A percentile compares a stretch with the other conserved stretches of the same genome.
phyloP scores from a whole-genome alignment of 2,113 vertebrate species.

The Tragelaphus strepsiceros region DNA sequence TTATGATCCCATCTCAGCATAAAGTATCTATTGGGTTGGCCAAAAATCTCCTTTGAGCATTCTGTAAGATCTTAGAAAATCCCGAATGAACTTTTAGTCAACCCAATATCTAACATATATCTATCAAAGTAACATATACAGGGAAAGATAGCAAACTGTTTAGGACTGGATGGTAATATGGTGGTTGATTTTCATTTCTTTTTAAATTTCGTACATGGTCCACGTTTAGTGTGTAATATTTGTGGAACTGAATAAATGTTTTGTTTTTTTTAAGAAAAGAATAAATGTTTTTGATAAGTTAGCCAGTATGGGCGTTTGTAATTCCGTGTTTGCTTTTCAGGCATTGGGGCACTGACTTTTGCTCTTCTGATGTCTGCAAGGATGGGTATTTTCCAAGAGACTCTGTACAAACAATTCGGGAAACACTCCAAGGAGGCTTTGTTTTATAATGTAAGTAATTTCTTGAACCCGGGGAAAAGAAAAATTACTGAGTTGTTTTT shows the following conservation, averaged over 20 bases:
- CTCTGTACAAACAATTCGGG: slow-evolving; percentile 90
- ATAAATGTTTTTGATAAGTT: neutral
- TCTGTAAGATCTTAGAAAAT: neutral
- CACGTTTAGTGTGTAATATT: neutral
- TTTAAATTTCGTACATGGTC: neutral
- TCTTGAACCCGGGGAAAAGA: neutral
- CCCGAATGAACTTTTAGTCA: neutral
- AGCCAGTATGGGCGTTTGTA: neutral
- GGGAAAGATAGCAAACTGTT: neutral
- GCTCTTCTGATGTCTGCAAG: slow-evolving; percentile 96
- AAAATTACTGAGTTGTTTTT: neutral
- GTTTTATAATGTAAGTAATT: slow-evolving; percentile 92
- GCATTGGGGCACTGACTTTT: slow-evolving; percentile 93
- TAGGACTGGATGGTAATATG: neutral
- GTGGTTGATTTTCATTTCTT: neutral
- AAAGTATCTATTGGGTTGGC: neutral
- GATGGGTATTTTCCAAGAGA: slow-evolving; percentile 99
- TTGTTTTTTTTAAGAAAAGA: neutral
- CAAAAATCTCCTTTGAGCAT: neutral
- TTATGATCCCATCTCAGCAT: neutral
- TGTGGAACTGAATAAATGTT: neutral
- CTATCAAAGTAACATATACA: neutral
- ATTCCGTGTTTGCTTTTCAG: slow-evolving; percentile 72
- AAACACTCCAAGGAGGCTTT: slow-evolving; percentile 97
- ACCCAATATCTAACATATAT: neutral